Conservation (phyloP, 1,140 invertebrate species). For the Bombyx mori region DNA sequence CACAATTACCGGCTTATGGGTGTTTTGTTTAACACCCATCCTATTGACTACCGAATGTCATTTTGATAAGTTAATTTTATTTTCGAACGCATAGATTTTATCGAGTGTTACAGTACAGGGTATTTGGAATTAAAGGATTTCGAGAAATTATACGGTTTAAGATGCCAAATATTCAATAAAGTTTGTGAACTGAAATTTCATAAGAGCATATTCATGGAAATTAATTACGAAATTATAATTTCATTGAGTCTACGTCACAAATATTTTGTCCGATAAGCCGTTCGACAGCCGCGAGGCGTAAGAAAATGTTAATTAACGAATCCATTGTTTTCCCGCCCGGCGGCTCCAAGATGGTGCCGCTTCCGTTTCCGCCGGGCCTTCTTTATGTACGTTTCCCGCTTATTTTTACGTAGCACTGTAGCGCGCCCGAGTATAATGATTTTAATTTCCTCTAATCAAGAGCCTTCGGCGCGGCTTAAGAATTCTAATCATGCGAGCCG, state of each 20-base stretch:
- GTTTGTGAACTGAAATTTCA: too few species aligned
- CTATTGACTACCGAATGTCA: too few species aligned
- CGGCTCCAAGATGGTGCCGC: conserved; percentile 69
- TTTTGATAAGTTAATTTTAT: too few species aligned
- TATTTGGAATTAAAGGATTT: too few species aligned
- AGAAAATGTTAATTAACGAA: conserved; percentile 74
- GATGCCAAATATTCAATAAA: too few species aligned
- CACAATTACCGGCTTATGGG: conserved; percentile 18
- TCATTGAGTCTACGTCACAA: conserved; percentile 57
- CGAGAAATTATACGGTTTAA: too few species aligned
- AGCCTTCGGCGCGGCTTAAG: conserved; percentile 65
- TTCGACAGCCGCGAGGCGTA: conserved; percentile 72
- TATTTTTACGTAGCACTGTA: conserved; percentile 57
- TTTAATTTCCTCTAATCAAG: conserved; percentile 72
- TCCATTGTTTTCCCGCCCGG: conserved; percentile 70
- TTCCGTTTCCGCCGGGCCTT: conserved; percentile 66
- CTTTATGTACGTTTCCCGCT: conserved; percentile 66
- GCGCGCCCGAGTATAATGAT: conserved; percentile 62
- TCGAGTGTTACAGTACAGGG: too few species aligned
- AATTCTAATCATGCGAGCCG: conserved; percentile 60
- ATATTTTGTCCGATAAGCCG: conserved; percentile 72
- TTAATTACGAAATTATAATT: conserved; percentile 28
- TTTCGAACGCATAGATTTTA: too few species aligned
- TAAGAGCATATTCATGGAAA: too few species aligned
- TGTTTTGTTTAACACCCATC: conserved; percentile 15